Evolutionary conservation across 2,797 vertebrate genomes (phyloP).

Genomic region (Chloroceryle amazona): DNA sequence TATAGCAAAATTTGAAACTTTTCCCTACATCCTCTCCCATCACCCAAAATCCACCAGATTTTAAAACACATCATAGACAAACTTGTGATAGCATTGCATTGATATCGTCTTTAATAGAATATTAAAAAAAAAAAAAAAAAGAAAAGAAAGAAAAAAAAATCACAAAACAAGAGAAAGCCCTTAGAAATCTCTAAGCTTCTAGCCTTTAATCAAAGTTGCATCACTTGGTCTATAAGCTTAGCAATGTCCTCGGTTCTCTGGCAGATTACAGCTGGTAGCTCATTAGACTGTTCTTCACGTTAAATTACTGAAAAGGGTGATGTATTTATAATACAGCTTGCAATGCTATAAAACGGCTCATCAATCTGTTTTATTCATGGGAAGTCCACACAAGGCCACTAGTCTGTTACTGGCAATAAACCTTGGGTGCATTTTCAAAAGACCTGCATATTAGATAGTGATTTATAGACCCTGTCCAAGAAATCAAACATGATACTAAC

Average conservation of each 20-base stretch:
- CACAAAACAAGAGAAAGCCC: slow-evolving; percentile 40
- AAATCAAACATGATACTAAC: slow-evolving; percentile 79
- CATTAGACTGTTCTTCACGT: slow-evolving; percentile 79
- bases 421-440: slow-evolving; percentile 81
- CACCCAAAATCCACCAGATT: not conserved
- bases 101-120: not conserved
- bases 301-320: slow-evolving; percentile 83
- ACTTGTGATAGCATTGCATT: slow-evolving; percentile 8
- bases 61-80: not conserved
- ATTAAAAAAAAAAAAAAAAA: not conserved
- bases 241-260: slow-evolving; percentile 42
- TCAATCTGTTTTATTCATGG: slow-evolving; percentile 85
- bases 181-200: slow-evolving; percentile 39
- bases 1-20: not conserved
- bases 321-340: slow-evolving; percentile 83
- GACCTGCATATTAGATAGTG: slow-evolving; percentile 77
- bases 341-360: slow-evolving; percentile 84
- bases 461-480: slow-evolving; percentile 79
- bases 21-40: not conserved
- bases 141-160: not conserved
- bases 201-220: slow-evolving; percentile 23
- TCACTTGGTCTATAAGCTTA: slow-evolving; percentile 37
- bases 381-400: slow-evolving; percentile 83
- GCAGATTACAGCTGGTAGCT: slow-evolving; percentile 62
- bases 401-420: slow-evolving; percentile 85